These are phyloP conservation scores for Sibirionetta formosa DNA, from an alignment of 2,797 vertebrate genomes.

Conservation along the genomic window DNA sequence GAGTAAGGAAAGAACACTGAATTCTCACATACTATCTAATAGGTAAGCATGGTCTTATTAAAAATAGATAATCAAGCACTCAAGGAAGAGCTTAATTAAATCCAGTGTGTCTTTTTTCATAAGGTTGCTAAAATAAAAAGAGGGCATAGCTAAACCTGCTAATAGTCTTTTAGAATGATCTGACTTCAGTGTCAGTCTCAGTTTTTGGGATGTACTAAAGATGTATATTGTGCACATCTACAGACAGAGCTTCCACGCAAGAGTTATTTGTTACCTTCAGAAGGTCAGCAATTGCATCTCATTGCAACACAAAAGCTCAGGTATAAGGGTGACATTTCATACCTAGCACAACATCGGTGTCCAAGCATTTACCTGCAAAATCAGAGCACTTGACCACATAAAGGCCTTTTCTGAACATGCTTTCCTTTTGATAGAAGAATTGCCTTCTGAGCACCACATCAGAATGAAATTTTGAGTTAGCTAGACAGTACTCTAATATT, in stretches of 20 bases:
- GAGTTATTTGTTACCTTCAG: background rate
- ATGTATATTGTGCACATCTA: background rate
- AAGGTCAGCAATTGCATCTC: background rate
- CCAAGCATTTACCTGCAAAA: background rate
- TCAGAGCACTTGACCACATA: background rate
- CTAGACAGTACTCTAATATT: background rate
- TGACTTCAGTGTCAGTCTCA: background rate
- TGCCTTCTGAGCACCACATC: background rate
- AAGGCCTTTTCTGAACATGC: background rate
- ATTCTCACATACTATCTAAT: background rate
- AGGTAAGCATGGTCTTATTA: background rate
- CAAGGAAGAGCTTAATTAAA: constrained; percentile 8
- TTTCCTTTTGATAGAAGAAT: background rate
- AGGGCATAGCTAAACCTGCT: background rate
- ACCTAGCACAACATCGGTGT: background rate
- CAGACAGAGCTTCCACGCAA: background rate
- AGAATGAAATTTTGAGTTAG: background rate
- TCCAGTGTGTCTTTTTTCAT: background rate
- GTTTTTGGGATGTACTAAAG: background rate
- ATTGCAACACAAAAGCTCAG: background rate
- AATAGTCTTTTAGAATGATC: background rate
- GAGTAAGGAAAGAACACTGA: background rate
- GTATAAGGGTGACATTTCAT: background rate
- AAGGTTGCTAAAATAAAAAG: background rate
- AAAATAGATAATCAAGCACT: constrained; percentile 24